Evolutionary conservation across 1,140 invertebrate species (phyloP).

Genomic region (Papilio machaon): DNA sequence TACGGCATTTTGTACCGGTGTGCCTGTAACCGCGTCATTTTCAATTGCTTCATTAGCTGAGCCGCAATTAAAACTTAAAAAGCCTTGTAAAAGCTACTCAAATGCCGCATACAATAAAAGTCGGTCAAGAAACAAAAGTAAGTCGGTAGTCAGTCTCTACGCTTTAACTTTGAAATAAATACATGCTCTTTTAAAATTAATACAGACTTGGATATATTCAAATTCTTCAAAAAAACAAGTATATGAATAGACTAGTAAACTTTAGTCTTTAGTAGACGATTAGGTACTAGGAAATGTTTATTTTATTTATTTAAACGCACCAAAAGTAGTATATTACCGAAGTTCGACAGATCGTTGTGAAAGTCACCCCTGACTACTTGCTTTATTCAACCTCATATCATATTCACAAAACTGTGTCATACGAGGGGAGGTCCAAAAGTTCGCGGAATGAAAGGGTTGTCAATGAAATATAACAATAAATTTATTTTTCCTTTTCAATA

Average conservation of each 20-base stretch:
- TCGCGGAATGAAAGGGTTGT: no score
- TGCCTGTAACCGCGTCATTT: neutral
- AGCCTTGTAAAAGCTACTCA: slow-evolving; percentile 8
- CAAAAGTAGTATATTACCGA: neutral
- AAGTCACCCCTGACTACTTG: neutral
- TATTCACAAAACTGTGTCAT: no score
- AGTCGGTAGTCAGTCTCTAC: neutral
- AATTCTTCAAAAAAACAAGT: neutral
- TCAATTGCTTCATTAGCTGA: slow-evolving; percentile 25
- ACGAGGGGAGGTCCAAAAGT: no score
- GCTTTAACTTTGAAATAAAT: neutral
- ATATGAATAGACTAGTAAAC: no score
- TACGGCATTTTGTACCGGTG: slow-evolving; percentile 14
- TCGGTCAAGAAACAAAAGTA: slow-evolving; percentile 8
- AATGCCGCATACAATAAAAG: neutral
- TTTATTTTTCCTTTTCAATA: no score
- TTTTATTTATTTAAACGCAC: neutral
- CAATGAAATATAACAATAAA: no score
- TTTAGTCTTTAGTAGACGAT: no score
- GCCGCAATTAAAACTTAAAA: slow-evolving; percentile 11
- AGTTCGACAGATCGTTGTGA: neutral
- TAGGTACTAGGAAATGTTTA: no score
- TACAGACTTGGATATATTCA: neutral
- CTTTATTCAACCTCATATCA: neutral
- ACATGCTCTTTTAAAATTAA: neutral